Base-by-base conservation (phyloP, 1,140 invertebrate genomes). In the Drosophila sucinea region DNA sequence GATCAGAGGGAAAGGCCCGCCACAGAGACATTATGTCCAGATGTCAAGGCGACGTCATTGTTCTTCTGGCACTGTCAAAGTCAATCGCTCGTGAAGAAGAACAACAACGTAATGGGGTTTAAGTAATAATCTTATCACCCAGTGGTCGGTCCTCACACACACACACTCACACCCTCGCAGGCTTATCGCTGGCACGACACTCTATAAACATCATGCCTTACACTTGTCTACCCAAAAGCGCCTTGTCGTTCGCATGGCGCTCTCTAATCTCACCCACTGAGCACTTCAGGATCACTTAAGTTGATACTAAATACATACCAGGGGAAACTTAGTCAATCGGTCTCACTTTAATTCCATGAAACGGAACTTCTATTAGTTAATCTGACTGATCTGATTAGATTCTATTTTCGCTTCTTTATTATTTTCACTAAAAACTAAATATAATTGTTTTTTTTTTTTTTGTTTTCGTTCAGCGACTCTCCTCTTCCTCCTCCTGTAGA, bases 401-500 rank as follows among this genome's bases (percentile, higher is more conserved):
- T 51, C 44, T 11, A 51, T 51, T 51, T 51, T 1, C 44, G 17
- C 23, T 25, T 35, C 44, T 17, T 51, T 51, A 87, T 72, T 87
- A 76, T 55, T 38, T 40, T 55, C 86, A 76, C 66, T 72, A 63
- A 73, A 55, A 70, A 76, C 17, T 40, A 64, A 70, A 71, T 67
- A 64, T 41, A 57, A 66, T 40, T 56, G 56, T 41, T 44, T 38
- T n/a, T 64, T 29, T 25, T 27, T 51, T 61, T 30, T 67, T 66
- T 30, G 29, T 38, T 40, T 1, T 3, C 25, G 25, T 27, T 90
- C 74, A 91, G 67, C 90, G 91, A 57, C 78, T 81, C 68, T 92
- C 90, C 82, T 96, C 94, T 84, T 97, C 96, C 91, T 97, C 96
- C 84, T 97, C 96, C 92, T 97, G 96, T n/a, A 97, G 93, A 62